A percentile compares a stretch with the other conserved stretches of the same genome.
phyloP scores from a whole-genome alignment of 1,140 invertebrate species.

The Drosophila eugracilis region DNA sequence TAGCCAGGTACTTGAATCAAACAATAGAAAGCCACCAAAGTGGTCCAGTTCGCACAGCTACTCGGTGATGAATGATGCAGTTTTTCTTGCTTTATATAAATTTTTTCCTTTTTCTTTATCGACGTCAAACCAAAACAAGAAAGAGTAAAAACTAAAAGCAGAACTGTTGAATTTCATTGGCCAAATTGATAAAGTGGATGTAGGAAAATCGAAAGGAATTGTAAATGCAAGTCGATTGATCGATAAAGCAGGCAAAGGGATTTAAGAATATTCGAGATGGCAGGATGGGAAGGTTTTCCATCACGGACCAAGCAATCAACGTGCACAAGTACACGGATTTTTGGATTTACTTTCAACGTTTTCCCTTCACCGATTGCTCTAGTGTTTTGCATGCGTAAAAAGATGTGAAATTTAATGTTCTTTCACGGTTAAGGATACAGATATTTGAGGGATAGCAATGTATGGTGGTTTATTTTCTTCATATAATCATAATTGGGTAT shows the following conservation, averaged over 20 bases:
- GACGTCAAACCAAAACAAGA: slow-evolving; percentile 12
- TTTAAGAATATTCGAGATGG: slow-evolving; percentile 2
- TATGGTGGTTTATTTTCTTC: no score
- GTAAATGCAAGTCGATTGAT: slow-evolving; percentile 38
- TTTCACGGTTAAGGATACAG: neutral
- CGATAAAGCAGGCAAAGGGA: slow-evolving; percentile 28
- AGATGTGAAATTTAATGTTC: slow-evolving; percentile 9
- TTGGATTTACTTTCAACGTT: slow-evolving; percentile 35
- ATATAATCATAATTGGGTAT: neutral
- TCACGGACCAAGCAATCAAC: slow-evolving; percentile 28
- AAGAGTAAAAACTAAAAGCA: slow-evolving; percentile 37
- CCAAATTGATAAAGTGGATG: slow-evolving; percentile 62
- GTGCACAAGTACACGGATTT: slow-evolving; percentile 40
- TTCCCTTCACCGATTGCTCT: slow-evolving; percentile 2
- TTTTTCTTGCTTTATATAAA: no score
- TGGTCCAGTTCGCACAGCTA: slow-evolving; percentile 5
- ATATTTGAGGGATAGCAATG: neutral
- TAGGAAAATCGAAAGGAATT: slow-evolving; percentile 48
- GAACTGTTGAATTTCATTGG: slow-evolving; percentile 57
- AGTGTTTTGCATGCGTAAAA: slow-evolving; percentile 41
- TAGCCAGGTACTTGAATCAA: slow-evolving; percentile 13
- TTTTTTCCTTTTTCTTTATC: slow-evolving; percentile 13
- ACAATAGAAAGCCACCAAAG: slow-evolving; percentile 31
- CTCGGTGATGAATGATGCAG: slow-evolving; percentile 49
- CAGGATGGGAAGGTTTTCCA: slow-evolving; percentile 4